Percentiles rank a stretch among this genome's conserved stretches.
These are phyloP conservation scores for Metellina segmentata DNA, from an alignment of 2,888 invertebrate species.

Conservation along the genomic window DNA sequence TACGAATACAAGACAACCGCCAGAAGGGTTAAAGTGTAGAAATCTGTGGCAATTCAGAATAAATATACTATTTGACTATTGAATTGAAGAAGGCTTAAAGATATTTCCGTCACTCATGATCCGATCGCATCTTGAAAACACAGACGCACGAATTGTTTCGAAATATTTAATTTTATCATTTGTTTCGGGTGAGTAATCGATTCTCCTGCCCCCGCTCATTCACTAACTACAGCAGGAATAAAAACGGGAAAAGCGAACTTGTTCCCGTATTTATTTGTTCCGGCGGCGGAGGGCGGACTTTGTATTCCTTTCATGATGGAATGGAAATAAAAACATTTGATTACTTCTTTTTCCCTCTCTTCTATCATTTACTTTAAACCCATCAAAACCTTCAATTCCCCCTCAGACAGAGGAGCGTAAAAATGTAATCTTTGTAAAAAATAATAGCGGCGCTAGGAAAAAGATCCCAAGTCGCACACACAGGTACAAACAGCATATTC, in stretches of 20 bases:
- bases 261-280: neutral
- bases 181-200: constrained; percentile 11
- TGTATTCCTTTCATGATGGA: constrained; percentile 25
- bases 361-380: constrained; percentile 53
- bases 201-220: neutral
- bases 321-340: constrained; percentile 41
- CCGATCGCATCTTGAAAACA: neutral
- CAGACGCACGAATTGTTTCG: neutral
- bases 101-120: neutral
- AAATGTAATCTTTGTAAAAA: constrained; percentile 28
- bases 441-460: neutral
- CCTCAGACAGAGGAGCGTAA: constrained; percentile 4
- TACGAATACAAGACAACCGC: too few relatives aligned
- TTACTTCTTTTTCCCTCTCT: constrained; percentile 2
- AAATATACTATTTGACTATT: too few relatives aligned
- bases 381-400: constrained; percentile 44
- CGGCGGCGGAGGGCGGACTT: neutral
- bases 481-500: constrained; percentile 56
- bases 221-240: too few relatives aligned
- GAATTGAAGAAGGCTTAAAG: neutral
- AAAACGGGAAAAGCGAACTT: neutral
- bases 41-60: too few relatives aligned
- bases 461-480: constrained; percentile 11
- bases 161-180: neutral
- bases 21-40: too few relatives aligned